Conservation (phyloP, 1,140 invertebrate species). For the Drosophila lini region DNA sequence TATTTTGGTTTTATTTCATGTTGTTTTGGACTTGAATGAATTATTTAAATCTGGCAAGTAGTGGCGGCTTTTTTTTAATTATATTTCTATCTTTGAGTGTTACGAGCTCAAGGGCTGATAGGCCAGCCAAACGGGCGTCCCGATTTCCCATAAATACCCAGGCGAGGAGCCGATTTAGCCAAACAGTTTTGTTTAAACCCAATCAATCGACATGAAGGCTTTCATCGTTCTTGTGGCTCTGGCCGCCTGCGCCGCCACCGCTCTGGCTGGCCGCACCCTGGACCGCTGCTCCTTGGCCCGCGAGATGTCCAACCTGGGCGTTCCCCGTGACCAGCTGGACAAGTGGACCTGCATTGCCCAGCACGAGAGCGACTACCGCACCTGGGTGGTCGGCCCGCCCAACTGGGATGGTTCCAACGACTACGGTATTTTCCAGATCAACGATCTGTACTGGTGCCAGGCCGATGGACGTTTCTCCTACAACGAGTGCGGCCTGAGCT, state of each 20-base stretch:
- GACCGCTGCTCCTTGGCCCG: slow-evolving; percentile 76
- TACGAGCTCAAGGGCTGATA: slow-evolving; percentile 14
- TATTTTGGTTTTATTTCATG: slow-evolving; percentile 7
- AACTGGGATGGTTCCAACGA: slow-evolving; percentile 78
- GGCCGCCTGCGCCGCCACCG: slow-evolving; percentile 44
- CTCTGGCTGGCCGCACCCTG: slow-evolving; percentile 62
- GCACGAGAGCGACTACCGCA: slow-evolving; percentile 69
- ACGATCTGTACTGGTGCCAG: slow-evolving; percentile 79
- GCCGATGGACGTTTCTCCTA: slow-evolving; percentile 65
- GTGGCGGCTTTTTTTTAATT: slow-evolving; percentile 14
- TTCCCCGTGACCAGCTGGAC: slow-evolving; percentile 63
- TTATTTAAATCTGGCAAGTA: slow-evolving; percentile 20
- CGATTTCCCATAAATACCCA: slow-evolving; percentile 28
- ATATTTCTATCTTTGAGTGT: slow-evolving; percentile 26
- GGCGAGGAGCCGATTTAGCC: not conserved
- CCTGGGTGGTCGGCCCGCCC: slow-evolving; percentile 54
- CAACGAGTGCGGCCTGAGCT: slow-evolving; percentile 65
- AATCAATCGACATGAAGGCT: slow-evolving; percentile 50
- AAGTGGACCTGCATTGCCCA: slow-evolving; percentile 74
- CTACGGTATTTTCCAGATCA: slow-evolving; percentile 82
- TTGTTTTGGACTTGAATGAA: slow-evolving; percentile 13
- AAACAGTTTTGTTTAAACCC: slow-evolving; percentile 34
- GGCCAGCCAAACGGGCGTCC: too few relatives aligned
- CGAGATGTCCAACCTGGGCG: slow-evolving; percentile 74
- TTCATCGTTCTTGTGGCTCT: slow-evolving; percentile 46